Evolutionary conservation across 2,113 vertebrate genomes (phyloP).

Genomic region (Motacilla alba): DNA sequence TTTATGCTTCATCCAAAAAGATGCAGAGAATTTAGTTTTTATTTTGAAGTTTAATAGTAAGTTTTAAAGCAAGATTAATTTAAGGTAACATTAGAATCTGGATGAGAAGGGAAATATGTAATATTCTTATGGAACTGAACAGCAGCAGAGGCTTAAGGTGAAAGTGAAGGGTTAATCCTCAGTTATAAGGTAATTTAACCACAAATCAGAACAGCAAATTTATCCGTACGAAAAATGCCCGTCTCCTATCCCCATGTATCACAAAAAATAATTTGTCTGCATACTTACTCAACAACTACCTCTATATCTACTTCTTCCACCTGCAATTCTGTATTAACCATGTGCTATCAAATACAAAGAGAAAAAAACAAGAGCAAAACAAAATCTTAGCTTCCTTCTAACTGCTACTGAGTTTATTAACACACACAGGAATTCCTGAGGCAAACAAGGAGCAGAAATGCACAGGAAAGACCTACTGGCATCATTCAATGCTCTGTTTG

Average conservation of each 20-base stretch:
- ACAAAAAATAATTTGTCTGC: not conserved
- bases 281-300: slow-evolving; percentile 83
- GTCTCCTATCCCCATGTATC: not conserved
- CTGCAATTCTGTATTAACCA: slow-evolving; percentile 80
- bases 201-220: not conserved
- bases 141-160: not conserved
- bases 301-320: slow-evolving; percentile 87
- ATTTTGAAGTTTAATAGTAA: not conserved
- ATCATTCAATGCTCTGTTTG: not conserved
- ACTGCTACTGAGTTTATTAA: not conserved
- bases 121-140: not conserved
- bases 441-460: not conserved
- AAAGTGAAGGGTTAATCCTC: not conserved
- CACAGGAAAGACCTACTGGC: not conserved
- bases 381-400: slow-evolving; percentile 30
- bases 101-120: not conserved
- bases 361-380: not conserved
- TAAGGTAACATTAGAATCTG: not conserved
- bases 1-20: not conserved
- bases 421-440: not conserved
- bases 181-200: not conserved
- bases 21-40: not conserved
- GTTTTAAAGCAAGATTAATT: not conserved
- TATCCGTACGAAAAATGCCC: not conserved
- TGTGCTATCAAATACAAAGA: slow-evolving; percentile 71